phyloP scores from a whole-genome alignment of 2,113 vertebrate genomes.

The Prionailurus bengalensis region DNA sequence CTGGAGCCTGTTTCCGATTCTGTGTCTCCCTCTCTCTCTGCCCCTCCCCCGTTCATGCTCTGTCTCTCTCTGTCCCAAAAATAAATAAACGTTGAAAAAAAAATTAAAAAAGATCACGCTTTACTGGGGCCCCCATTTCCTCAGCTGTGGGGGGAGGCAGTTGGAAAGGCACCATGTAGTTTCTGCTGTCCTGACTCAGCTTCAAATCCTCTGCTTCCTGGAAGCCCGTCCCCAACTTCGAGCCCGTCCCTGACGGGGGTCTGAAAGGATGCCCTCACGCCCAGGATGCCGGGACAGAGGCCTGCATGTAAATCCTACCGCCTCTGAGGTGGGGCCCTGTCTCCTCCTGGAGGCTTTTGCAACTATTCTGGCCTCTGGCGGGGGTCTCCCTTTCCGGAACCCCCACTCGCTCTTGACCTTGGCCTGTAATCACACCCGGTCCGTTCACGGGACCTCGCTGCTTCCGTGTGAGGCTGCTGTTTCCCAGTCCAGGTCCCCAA shows the following conservation, averaged over 20 bases:
- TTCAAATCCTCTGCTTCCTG: neutral
- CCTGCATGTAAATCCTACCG: rapidly evolving
- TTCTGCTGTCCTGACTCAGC: neutral
- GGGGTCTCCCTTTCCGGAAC: neutral
- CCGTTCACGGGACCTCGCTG: rapidly evolving
- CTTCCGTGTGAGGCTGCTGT: rapidly evolving
- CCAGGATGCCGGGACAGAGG: rapidly evolving
- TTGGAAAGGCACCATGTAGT: rapidly evolving
- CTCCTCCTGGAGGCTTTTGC: neutral
- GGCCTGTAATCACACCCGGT: rapidly evolving
- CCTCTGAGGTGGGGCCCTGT: rapidly evolving
- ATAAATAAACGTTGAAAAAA: too few relatives aligned
- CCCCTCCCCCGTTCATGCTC: too few relatives aligned
- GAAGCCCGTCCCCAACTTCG: rapidly evolving
- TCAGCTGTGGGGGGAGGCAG: rapidly evolving
- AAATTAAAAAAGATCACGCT: rapidly evolving
- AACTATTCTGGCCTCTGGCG: neutral
- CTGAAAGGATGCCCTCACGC: rapidly evolving
- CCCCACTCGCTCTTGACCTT: rapidly evolving
- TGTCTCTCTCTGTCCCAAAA: too few relatives aligned
- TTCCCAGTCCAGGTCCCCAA: rapidly evolving
- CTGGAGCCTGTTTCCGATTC: too few relatives aligned
- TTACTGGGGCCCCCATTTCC: neutral
- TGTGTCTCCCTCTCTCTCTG: too few relatives aligned
- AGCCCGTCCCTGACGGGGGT: rapidly evolving